Base-by-base conservation (phyloP, 1,140 invertebrate species). In the Macrostomum lignano region DNA sequence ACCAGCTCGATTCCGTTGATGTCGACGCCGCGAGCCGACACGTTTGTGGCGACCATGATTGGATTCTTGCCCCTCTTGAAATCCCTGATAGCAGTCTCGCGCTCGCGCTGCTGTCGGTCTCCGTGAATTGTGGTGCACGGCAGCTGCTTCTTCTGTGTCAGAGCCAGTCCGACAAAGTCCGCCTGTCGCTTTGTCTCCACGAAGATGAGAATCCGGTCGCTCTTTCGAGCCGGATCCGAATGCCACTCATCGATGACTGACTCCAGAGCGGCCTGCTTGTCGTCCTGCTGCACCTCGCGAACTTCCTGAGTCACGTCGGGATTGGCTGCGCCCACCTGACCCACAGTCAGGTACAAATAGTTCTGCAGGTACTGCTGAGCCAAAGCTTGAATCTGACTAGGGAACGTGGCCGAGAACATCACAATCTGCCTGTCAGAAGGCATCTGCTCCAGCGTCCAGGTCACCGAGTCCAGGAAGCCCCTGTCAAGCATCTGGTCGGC, bases 401-500 rank as follows among this genome's bases (percentile, higher is more conserved):
- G 73, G 45, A 84, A 88, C 0, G 81, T 88, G 0, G 81, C 81
- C 2, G 74, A 78, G 45, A 86, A 86, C 77, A 86, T 82, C 0
- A 81, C 55, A 0, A 74, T 81, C 44, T 73, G 69, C 20, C 76
- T 62, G 19, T 73, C 49, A 3, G 49, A 21, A 21, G n/a, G 38
- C 17, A 14, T 25, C 23, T 36, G 31, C 17, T 36, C 33, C 29
- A 20, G 31, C 32, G 7, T 33, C 31, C 17, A 33, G 21, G 19
- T 38, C 36, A 17, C 35, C 31, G 31, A 38, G 35, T 28, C 31
- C 9, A 21, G 3, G 2, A 30, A 25, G 15, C 84, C 86, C 86
- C 93, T 94, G 57, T 94, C 84, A 45, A 94, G 65, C 84, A 96
- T 96, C 36, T 88, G 66, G 59, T 96, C 88, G 43, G 88, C 86